These are phyloP conservation scores for Micromussa lordhowensis DNA, from an alignment of 92 coral and sea anemone species.

Conservation along the genomic window DNA sequence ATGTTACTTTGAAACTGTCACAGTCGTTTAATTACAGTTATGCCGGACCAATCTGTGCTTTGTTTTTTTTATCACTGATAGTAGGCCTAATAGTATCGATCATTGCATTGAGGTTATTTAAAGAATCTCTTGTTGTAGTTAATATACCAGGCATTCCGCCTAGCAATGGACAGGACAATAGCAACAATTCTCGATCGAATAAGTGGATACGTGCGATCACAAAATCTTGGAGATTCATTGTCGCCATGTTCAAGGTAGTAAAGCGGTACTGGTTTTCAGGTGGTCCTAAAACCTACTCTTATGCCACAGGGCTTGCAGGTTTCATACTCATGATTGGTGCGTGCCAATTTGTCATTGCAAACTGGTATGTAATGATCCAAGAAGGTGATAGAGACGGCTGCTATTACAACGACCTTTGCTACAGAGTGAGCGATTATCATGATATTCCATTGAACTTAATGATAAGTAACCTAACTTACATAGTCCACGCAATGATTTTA, in stretches of 20 bases:
- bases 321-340: background rate
- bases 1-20: background rate
- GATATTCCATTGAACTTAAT: background rate
- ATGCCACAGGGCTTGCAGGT: background rate
- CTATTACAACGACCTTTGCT: background rate
- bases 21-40: background rate
- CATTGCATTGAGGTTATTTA: background rate
- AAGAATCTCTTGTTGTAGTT: background rate
- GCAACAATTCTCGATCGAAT: too few relatives aligned
- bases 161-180: too few relatives aligned
- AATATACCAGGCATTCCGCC: background rate
- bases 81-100: background rate
- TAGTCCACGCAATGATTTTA: background rate
- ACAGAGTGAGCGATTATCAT: background rate
- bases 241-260: background rate
- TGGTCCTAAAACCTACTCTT: background rate
- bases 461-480: constrained; percentile 3
- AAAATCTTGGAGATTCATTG: background rate
- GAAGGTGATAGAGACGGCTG: background rate
- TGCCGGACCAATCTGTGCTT: background rate
- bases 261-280: background rate
- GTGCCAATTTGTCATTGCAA: background rate
- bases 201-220: too few relatives aligned
- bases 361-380: background rate
- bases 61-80: background rate